phyloP scores from a whole-genome alignment of 2,113 vertebrate genomes.

The Cygnus buccinator region DNA sequence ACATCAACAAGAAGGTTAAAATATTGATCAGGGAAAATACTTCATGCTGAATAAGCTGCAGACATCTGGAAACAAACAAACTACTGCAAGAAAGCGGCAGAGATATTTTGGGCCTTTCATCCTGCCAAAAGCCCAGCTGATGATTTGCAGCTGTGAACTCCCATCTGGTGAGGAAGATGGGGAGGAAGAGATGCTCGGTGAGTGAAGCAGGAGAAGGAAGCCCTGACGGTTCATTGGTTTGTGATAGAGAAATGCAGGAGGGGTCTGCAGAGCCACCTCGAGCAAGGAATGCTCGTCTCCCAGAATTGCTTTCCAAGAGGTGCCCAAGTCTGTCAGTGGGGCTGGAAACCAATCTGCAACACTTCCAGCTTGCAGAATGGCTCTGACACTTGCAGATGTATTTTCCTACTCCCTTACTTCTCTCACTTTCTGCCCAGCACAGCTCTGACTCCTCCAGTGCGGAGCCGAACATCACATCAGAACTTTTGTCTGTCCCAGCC shows the following conservation, averaged over 20 bases:
- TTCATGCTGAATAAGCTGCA: constrained; percentile 18
- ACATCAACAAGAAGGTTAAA: constrained; percentile 69
- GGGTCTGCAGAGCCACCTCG: not conserved
- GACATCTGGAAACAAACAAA: constrained; percentile 64
- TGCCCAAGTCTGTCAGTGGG: not conserved
- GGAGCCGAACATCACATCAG: not conserved
- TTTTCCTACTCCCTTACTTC: not conserved
- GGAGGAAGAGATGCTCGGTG: not conserved
- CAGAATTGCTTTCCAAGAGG: not conserved
- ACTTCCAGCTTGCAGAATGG: not conserved
- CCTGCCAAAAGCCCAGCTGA: not conserved
- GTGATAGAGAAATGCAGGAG: not conserved
- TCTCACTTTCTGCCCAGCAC: not conserved
- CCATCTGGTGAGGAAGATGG: not conserved
- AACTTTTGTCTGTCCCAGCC: not conserved
- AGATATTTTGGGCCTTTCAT: not conserved
- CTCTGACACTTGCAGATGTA: accelerated
- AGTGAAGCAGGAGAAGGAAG: not conserved
- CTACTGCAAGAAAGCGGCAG: not conserved
- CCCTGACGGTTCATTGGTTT: not conserved
- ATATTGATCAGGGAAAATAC: constrained; percentile 59
- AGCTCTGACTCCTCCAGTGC: not conserved
- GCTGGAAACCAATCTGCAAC: not conserved
- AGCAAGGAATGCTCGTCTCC: not conserved
- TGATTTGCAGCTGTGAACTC: constrained; percentile 17